A percentile compares a stretch with the other conserved stretches of the same genome.
phyloP scores from a whole-genome alignment of 2,113 vertebrate genomes.

The Phyllostomus hastatus region DNA sequence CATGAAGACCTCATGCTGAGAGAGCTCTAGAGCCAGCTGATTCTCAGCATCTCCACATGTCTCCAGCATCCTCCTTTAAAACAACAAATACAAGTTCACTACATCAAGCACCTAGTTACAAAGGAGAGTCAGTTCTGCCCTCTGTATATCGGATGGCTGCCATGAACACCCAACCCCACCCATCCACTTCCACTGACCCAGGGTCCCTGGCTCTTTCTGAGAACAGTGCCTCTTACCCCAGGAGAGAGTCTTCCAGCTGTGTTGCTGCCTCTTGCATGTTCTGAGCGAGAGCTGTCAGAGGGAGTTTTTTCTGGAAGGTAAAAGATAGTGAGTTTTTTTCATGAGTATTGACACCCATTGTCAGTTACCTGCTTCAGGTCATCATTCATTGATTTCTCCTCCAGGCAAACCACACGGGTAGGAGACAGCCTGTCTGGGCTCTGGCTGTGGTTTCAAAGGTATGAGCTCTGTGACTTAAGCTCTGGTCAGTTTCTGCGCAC shows the following conservation, averaged over 20 bases:
- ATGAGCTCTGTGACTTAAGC: background rate
- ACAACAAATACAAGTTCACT: background rate
- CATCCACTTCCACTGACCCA: background rate
- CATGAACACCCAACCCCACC: background rate
- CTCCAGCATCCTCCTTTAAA: constrained; percentile 94
- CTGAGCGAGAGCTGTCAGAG: constrained; percentile 92
- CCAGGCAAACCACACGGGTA: background rate
- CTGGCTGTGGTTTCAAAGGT: background rate
- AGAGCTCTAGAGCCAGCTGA: constrained; percentile 92
- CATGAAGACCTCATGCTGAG: constrained; percentile 92
- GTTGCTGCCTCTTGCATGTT: constrained; percentile 92
- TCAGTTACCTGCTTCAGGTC: background rate
- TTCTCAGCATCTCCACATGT: constrained; percentile 95
- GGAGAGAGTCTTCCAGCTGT: constrained; percentile 93
- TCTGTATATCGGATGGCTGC: background rate
- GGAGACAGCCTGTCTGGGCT: background rate
- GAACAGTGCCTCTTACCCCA: constrained; percentile 86
- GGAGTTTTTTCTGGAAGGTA: constrained; percentile 92
- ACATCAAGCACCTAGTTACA: background rate
- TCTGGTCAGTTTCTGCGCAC: background rate
- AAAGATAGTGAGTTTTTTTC: constrained; percentile 17
- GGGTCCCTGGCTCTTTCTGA: accelerated
- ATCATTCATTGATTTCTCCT: background rate
- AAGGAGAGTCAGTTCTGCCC: background rate
- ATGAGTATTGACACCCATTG: background rate